Conservation (phyloP, 2,113 vertebrate genomes). For the Tachycineta bicolor region DNA sequence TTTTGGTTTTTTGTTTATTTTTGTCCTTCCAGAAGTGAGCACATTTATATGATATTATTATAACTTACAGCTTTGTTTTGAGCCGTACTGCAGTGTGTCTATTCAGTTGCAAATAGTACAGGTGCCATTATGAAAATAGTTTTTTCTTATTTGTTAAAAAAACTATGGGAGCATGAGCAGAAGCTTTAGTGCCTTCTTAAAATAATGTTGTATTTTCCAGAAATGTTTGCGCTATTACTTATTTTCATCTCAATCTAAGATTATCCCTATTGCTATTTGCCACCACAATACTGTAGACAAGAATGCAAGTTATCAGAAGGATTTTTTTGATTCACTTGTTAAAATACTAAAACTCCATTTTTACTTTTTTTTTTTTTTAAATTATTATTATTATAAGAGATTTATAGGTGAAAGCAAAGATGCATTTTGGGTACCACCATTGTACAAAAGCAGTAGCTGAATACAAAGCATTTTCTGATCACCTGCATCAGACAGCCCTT, state of each 20-base stretch:
- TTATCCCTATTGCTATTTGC: constrained; percentile 44
- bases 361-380: neutral
- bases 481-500: constrained; percentile 28
- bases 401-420: constrained; percentile 37
- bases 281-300: constrained; percentile 31
- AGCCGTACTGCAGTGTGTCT: neutral
- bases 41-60: neutral
- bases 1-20: neutral
- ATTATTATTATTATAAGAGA: neutral
- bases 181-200: constrained; percentile 81
- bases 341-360: constrained; percentile 35
- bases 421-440: constrained; percentile 64
- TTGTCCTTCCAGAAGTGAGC: neutral
- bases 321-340: constrained; percentile 24
- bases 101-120: neutral
- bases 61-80: neutral
- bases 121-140: neutral
- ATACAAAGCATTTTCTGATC: constrained; percentile 56
- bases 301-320: constrained; percentile 41
- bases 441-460: constrained; percentile 57
- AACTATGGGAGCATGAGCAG: constrained; percentile 72
- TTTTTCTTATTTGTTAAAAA: neutral
- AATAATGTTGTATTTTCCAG: constrained; percentile 69
- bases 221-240: constrained; percentile 59
- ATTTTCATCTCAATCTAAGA: constrained; percentile 17